Evolutionary conservation across 1,140 invertebrate genomes (phyloP).

Genomic region (Panulirus ornatus): DNA sequence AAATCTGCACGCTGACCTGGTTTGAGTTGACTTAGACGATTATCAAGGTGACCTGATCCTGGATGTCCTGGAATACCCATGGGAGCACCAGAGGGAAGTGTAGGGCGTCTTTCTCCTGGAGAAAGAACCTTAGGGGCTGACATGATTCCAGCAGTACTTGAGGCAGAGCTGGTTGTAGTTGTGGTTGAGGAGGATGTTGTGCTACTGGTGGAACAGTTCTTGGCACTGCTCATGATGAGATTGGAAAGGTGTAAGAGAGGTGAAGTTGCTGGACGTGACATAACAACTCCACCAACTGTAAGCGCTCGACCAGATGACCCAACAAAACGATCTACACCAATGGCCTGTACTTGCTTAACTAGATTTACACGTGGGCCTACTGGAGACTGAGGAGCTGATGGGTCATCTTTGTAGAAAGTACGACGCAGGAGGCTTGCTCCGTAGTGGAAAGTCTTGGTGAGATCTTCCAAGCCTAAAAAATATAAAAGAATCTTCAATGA

Average conservation of each 20-base stretch:
- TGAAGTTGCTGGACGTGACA: slow-evolving; percentile 75
- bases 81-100: slow-evolving; percentile 67
- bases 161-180: slow-evolving; percentile 7
- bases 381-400: slow-evolving; percentile 77
- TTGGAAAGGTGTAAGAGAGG: slow-evolving; percentile 75
- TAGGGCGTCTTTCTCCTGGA: slow-evolving; percentile 66
- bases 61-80: slow-evolving; percentile 74
- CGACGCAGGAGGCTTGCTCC: slow-evolving; percentile 87
- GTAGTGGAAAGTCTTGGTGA: slow-evolving; percentile 79
- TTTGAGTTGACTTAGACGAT: slow-evolving; percentile 64
- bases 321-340: slow-evolving; percentile 85
- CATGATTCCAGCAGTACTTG: slow-evolving; percentile 11
- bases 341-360: slow-evolving; percentile 85
- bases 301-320: slow-evolving; percentile 80
- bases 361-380: slow-evolving; percentile 80
- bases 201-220: slow-evolving; percentile 5
- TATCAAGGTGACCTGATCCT: slow-evolving; percentile 73
- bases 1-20: slow-evolving; percentile 69
- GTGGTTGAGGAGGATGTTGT: slow-evolving; percentile 20
- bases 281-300: slow-evolving; percentile 81
- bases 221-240: slow-evolving; percentile 70
- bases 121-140: slow-evolving; percentile 66
- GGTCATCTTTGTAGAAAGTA: slow-evolving; percentile 81
- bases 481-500: slow-evolving; percentile 29
- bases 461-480: slow-evolving; percentile 78